These are phyloP conservation scores for Poicephalus gulielmi DNA, from an alignment of 2,113 vertebrate species.

Conservation along the genomic window DNA sequence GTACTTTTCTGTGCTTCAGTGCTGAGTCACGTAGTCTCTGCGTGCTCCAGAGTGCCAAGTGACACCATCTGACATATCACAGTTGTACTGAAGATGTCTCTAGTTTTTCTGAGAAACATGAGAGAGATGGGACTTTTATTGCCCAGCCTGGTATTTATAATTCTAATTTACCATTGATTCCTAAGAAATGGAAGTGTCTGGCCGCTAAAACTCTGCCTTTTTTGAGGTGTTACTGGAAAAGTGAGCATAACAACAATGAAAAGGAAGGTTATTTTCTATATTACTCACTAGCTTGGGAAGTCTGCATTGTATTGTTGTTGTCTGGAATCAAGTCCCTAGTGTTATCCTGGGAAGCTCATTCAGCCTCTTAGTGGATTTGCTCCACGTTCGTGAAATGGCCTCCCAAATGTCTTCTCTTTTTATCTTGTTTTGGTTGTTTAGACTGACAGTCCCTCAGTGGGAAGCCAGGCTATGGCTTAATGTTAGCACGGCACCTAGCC, in stretches of 20 bases:
- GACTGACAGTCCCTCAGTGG: background rate
- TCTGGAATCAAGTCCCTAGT: background rate
- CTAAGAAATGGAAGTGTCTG: background rate
- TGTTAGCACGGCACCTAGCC: background rate
- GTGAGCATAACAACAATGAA: background rate
- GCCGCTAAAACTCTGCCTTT: background rate
- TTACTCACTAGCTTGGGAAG: background rate
- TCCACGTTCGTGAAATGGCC: background rate
- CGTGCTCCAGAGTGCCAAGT: background rate
- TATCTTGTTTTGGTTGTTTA: background rate
- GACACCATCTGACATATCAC: conserved; percentile 5
- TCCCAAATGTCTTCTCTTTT: background rate
- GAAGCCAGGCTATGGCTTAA: background rate
- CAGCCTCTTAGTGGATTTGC: background rate
- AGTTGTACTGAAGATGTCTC: background rate
- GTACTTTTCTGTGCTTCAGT: background rate
- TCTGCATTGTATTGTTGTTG: background rate
- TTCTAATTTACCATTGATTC: background rate
- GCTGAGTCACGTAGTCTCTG: conserved; percentile 14
- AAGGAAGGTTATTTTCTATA: background rate
- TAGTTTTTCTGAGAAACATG: background rate
- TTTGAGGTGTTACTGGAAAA: background rate
- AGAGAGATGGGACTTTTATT: background rate
- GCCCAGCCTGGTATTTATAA: background rate
- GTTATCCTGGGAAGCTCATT: background rate